Conservation (phyloP, 2,797 vertebrate genomes). For the Sebastes wilsoni region DNA sequence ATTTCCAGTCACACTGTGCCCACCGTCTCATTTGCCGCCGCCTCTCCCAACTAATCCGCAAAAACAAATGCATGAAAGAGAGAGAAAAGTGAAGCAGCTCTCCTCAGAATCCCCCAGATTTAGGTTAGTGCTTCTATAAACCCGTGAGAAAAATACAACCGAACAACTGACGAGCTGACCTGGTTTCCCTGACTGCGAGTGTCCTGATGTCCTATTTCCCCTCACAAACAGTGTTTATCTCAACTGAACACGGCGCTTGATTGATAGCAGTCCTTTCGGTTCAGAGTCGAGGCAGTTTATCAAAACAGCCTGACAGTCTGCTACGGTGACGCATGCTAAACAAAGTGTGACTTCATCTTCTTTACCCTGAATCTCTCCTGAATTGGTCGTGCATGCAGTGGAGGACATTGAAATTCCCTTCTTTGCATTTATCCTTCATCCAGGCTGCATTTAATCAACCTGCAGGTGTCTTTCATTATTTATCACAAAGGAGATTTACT, state of each 20-base stretch:
- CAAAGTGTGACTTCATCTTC: neutral
- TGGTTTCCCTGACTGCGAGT: constrained; percentile 48
- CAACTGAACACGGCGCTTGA: constrained; percentile 29
- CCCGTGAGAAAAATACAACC: constrained; percentile 43
- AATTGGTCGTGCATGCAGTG: no score
- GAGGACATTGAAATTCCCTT: neutral
- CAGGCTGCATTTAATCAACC: neutral
- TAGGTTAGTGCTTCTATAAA: constrained; percentile 57
- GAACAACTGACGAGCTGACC: constrained; percentile 58
- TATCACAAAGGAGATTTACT: neutral
- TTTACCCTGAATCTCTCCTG: neutral
- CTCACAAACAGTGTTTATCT: constrained; percentile 49
- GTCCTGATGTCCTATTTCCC: constrained; percentile 46
- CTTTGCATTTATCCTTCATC: neutral
- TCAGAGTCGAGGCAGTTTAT: constrained; percentile 20
- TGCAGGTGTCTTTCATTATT: neutral
- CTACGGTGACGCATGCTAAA: neutral
- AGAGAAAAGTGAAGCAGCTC: constrained; percentile 6
- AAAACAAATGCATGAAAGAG: constrained; percentile 22
- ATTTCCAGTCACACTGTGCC: constrained; percentile 16
- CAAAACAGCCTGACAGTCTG: neutral
- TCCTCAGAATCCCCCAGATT: constrained; percentile 40
- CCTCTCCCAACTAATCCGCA: constrained; percentile 1
- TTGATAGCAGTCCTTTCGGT: constrained; percentile 38
- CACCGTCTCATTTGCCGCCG: constrained; percentile 7